Evolutionary conservation across 2,113 vertebrate species (phyloP).

Genomic region (Nibea coibor): DNA sequence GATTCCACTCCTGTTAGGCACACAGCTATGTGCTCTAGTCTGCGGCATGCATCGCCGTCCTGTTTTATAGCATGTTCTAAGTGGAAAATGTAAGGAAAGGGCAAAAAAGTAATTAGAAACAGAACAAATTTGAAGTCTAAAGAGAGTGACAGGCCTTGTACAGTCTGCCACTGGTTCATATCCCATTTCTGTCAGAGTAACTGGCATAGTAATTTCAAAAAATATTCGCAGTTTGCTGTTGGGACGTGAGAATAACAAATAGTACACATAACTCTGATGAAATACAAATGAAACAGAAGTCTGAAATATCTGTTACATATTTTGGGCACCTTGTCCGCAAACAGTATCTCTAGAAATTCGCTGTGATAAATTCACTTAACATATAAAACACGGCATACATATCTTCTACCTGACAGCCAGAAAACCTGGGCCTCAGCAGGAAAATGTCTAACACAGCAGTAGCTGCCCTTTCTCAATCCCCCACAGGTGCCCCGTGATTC

Average conservation of each 20-base stretch:
- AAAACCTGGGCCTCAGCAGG: conserved; percentile 12
- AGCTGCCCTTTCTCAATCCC: conserved; percentile 43
- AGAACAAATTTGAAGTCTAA: neutral
- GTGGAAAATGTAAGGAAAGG: neutral
- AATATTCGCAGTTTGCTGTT: neutral
- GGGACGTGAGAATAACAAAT: neutral
- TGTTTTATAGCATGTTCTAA: neutral
- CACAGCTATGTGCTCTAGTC: neutral
- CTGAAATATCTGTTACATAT: neutral
- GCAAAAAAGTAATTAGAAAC: neutral
- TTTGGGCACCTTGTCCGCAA: neutral
- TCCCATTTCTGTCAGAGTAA: neutral
- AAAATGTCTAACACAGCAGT: conserved; percentile 17
- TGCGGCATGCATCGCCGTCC: neutral
- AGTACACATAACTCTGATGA: neutral
- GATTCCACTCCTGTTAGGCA: conserved; percentile 8
- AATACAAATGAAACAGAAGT: neutral
- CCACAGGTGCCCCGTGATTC: conserved; percentile 49
- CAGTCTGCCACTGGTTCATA: neutral
- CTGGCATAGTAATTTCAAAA: neutral
- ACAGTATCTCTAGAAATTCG: neutral
- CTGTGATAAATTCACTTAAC: neutral
- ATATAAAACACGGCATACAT: neutral
- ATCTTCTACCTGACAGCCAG: conserved; percentile 12
- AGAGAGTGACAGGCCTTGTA: neutral